These are phyloP conservation scores for Miltochrista miniata DNA, from an alignment of 2,888 invertebrate species.

Conservation along the genomic window DNA sequence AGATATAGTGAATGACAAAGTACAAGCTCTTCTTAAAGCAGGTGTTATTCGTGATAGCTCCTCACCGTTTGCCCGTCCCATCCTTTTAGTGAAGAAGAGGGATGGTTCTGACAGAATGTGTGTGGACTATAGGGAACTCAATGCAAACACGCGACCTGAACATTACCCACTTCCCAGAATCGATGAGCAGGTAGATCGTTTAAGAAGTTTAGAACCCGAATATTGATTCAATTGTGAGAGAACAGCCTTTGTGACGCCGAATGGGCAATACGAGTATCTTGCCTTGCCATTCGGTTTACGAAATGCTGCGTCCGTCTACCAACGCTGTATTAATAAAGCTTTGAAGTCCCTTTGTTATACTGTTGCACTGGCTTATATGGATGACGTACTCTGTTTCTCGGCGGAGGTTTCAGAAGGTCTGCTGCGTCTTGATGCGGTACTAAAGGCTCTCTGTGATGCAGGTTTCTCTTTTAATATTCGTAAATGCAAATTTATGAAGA, in stretches of 20 bases:
- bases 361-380: not conserved
- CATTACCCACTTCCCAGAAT: not conserved
- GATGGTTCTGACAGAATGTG: not conserved
- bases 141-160: not conserved
- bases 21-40: not conserved
- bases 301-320: not conserved
- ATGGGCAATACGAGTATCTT: not conserved
- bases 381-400: not conserved
- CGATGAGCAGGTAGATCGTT: not conserved
- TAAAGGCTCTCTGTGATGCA: slow-evolving; percentile 11
- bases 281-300: not conserved
- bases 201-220: not conserved
- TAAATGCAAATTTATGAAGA: slow-evolving; percentile 14
- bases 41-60: not conserved
- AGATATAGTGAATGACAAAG: not conserved
- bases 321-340: not conserved
- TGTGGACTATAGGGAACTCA: not conserved
- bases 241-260: not conserved
- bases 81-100: not conserved
- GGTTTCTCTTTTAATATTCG: slow-evolving; percentile 22
- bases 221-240: not conserved
- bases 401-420: not conserved
- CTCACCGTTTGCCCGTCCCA: not conserved
- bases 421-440: slow-evolving; percentile 1
- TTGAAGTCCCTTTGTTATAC: not conserved